Percentiles rank a stretch among this genome's conserved stretches.
Conservation (phyloP, 2,113 vertebrate species). For the Apeltes quadracus region DNA sequence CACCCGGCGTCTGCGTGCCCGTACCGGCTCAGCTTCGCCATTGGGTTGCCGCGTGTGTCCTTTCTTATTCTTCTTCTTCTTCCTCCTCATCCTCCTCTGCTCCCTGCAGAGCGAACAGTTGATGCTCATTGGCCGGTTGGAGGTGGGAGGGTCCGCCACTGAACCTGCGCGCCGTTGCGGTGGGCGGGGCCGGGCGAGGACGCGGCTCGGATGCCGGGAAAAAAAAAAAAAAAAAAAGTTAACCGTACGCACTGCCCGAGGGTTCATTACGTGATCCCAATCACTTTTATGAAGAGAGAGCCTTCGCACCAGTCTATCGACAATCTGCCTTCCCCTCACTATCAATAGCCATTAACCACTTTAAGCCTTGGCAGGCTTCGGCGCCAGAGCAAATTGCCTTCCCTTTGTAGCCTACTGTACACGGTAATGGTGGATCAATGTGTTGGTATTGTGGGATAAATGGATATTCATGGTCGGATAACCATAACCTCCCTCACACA, state of each 20-base stretch:
- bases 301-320: slow-evolving; percentile 51
- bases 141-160: not conserved
- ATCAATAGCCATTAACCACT: slow-evolving; percentile 72
- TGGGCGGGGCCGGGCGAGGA: no score
- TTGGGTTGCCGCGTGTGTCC: not conserved
- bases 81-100: no score
- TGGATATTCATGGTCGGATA: slow-evolving; percentile 51
- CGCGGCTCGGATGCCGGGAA: slow-evolving; percentile 1
- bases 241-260: slow-evolving; percentile 4
- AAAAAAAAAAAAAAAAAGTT: no score
- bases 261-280: slow-evolving; percentile 30
- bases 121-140: not conserved
- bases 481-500: slow-evolving; percentile 10
- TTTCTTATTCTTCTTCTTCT: slow-evolving; percentile 2
- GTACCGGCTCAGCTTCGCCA: not conserved
- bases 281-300: slow-evolving; percentile 45
- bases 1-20: not conserved
- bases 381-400: slow-evolving; percentile 64
- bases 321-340: slow-evolving; percentile 57
- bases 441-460: slow-evolving; percentile 51
- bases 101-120: not conserved
- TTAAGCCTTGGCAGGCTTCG: slow-evolving; percentile 55
- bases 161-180: not conserved
- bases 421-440: slow-evolving; percentile 62
- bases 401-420: slow-evolving; percentile 40